A percentile compares a stretch with the other conserved stretches of the same genome.
Evolutionary conservation across 2,888 invertebrate genomes (phyloP).

Genomic region (Plagodis dolabraria): DNA sequence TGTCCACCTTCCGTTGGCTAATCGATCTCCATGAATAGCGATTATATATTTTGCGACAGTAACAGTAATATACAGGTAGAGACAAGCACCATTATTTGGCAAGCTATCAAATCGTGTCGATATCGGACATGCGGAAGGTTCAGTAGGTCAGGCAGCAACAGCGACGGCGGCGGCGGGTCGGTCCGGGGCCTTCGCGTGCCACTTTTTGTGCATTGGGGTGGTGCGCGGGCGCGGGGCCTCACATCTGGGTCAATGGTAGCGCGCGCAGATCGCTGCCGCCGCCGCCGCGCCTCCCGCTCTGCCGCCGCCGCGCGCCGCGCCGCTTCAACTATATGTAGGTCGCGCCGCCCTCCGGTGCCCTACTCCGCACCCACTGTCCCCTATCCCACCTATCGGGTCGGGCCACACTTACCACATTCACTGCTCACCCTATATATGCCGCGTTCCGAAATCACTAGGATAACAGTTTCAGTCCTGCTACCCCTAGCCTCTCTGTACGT

Average conservation of each 20-base stretch:
- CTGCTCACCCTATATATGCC: too few species aligned
- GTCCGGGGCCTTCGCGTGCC: slow-evolving; percentile 50
- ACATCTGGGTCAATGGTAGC: slow-evolving; percentile 65
- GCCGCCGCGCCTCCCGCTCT: slow-evolving; percentile 1
- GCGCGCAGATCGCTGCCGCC: slow-evolving; percentile 4
- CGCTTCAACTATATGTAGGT: slow-evolving; percentile 38
- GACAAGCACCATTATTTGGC: slow-evolving; percentile 18
- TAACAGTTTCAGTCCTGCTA: too few species aligned
- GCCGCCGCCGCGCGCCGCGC: slow-evolving; percentile 20
- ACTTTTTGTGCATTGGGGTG: slow-evolving; percentile 44
- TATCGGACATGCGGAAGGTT: slow-evolving; percentile 46
- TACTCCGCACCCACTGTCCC: not conserved
- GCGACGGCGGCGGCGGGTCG: slow-evolving; percentile 42
- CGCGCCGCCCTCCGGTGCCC: slow-evolving; percentile 22
- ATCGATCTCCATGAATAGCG: not conserved
- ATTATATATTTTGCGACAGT: not conserved
- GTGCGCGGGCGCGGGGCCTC: slow-evolving; percentile 50
- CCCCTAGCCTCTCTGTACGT: too few species aligned
- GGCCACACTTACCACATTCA: too few species aligned
- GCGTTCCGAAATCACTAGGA: too few species aligned
- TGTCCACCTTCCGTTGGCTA: not conserved
- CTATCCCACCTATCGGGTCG: not conserved
- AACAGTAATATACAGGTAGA: too few species aligned
- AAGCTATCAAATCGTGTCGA: slow-evolving; percentile 24
- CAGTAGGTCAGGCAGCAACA: slow-evolving; percentile 56